These are phyloP conservation scores for Euzetes globulus DNA, from an alignment of 2,888 invertebrate genomes.

Conservation along the genomic window DNA sequence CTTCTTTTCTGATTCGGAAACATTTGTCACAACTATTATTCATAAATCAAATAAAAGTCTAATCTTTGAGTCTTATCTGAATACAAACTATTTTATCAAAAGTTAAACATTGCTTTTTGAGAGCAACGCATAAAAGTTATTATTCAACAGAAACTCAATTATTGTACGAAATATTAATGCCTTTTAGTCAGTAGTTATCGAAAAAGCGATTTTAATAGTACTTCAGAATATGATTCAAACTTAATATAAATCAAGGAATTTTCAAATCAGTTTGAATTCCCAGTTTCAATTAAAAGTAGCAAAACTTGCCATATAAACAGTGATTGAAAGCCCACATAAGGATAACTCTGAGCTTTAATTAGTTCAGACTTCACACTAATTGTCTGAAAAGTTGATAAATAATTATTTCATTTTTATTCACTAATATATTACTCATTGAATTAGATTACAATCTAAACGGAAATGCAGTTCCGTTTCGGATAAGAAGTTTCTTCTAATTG, in stretches of 20 bases:
- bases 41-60: background rate
- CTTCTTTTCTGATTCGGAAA: background rate
- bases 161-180: background rate
- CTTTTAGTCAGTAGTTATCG: background rate
- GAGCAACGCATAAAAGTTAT: background rate
- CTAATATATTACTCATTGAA: background rate
- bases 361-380: no score
- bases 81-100: background rate
- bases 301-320: no score
- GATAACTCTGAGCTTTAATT: no score
- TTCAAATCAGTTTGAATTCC: no score
- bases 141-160: background rate
- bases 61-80: background rate
- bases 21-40: background rate
- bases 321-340: no score
- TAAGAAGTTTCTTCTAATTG: background rate
- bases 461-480: background rate
- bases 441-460: background rate
- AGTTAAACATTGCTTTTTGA: conserved; percentile 3
- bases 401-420: no score
- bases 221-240: no score
- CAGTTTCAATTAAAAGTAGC: no score
- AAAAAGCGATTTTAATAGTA: no score
- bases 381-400: no score
- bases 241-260: no score